Evolutionary conservation across 2,888 invertebrate species (phyloP), one percentile per base, ranked within the genome.

Genomic region (Himalopsyche anomala): DNA sequence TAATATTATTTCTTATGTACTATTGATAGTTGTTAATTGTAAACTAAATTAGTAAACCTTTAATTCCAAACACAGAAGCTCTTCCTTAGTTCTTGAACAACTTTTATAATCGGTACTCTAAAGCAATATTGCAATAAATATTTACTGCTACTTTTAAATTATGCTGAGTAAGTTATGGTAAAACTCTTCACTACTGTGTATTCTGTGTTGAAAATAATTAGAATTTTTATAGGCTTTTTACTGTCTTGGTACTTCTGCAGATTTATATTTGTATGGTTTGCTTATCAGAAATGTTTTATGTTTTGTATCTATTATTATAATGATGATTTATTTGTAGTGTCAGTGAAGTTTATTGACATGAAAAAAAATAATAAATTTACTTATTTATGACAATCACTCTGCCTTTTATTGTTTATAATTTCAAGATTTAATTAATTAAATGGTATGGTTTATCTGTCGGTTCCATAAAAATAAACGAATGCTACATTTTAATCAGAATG

Each of bases 331-430:
- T 80, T 80, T 51, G 28, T n/a, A 45, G 51, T 80, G 45, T 80
- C 80, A 28, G 28, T 80, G 45, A 17, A 74, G 9, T 80, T 80
- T 80, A 80, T 80, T 80, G 80, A 80, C 45, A 19, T 42, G 11
- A n/a, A 42, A 45, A 28, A 80, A 42, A 36, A 36, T 74, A 74
- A 80, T 80, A 82, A 54, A 82, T 82, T 38, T 82, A 82, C 82
- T 82, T 82, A 82, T 54, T 82, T 82, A 82, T 82, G 82, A 82
- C 82, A 82, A 82, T 82, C 82, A 82, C 54, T 15, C 4, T n/a
- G 82, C 54, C 45, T 82, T 80, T 80, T 80, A 45, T 80, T 80
- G 38, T 12, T 38, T 4, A 74, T 19, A 4, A 28, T 9, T 45
- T 45, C 45, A 45, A 2, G 9, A 45, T 3, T 74, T 36, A 69